phyloP scores from a whole-genome alignment of 1,140 invertebrate genomes.

The Nomia melanderi region DNA sequence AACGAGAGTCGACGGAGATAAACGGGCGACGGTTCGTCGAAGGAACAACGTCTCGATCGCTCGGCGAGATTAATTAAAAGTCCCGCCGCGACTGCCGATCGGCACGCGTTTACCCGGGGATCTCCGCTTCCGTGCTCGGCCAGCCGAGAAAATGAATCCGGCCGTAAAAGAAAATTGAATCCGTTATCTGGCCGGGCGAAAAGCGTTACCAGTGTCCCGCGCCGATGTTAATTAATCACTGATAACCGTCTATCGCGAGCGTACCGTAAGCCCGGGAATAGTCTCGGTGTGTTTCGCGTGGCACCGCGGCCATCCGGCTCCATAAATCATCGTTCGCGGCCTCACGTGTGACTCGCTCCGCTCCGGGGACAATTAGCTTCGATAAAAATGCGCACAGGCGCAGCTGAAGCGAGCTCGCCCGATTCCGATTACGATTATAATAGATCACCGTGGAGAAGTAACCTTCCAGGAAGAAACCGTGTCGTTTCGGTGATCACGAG shows the following conservation, averaged over 20 bases:
- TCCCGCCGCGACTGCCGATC: too few relatives aligned
- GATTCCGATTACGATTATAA: too few relatives aligned
- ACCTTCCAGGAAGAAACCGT: too few relatives aligned
- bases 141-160: not conserved
- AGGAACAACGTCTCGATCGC: not conserved
- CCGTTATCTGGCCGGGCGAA: not conserved
- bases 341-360: not conserved
- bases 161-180: not conserved
- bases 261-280: not conserved
- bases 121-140: not conserved
- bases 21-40: not conserved
- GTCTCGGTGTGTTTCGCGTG: not conserved
- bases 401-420: too few relatives aligned
- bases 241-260: constrained; percentile 1
- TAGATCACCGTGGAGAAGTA: too few relatives aligned
- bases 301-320: not conserved
- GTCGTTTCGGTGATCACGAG: too few relatives aligned
- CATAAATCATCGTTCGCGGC: not conserved
- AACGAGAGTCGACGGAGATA: not conserved
- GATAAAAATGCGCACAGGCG: too few relatives aligned
- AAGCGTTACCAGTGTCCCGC: not conserved
- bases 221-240: not conserved
- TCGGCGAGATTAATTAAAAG: not conserved
- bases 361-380: not conserved
- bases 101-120: too few relatives aligned